Evolutionary conservation across 2,113 vertebrate genomes (phyloP), one percentile per base, ranked within the genome.

Genomic region (Psilopogon haemacephalus): DNA sequence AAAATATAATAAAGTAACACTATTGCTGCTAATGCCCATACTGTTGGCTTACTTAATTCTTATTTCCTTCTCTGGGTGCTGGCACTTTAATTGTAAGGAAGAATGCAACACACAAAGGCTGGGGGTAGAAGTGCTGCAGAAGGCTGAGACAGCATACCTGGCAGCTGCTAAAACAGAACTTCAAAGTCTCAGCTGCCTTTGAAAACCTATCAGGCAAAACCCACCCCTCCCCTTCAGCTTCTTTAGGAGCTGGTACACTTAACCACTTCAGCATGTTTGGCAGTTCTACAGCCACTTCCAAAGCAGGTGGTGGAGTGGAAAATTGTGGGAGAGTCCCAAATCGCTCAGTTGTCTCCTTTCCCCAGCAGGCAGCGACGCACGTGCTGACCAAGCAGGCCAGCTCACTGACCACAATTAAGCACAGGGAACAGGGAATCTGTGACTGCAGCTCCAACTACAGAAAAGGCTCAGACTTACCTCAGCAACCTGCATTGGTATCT

Each of bases 261-360:
- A 99, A 99, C 98, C 95, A 97, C 97, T 99, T 98, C 98, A 98
- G 98, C 89, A 97, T 99, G 98, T 98, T 98, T 98, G 98, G 98
- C 98, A 98, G 56, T 50, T 72, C 79, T 87, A 73, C 75, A 94
- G 71, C 85, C 44, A 55, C 73, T 94, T 93, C 93, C 91, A 94
- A 55, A 90, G 90, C 91, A 90, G 97, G 96, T 97, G 84, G 90
- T 71, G 30, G 44, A 84, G 15, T 14, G n/a, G 86, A 94, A 86
- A 94, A 82, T 17, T n/a, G 54, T 35, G 86, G 37, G 73, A 94
- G 67, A 88, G 38, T 32, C 74, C 58, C 67, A 52, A 46, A 72
- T 69, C 28, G 55, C n/a, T 81, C 38, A 48, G 48, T 71, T 37
- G 33, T 81, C 74, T 88, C n/a, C 37, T n/a, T 55, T 59, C 38